Conservation (phyloP, 92 coral and sea anemone species). For the Palythoa heliodiscus region DNA sequence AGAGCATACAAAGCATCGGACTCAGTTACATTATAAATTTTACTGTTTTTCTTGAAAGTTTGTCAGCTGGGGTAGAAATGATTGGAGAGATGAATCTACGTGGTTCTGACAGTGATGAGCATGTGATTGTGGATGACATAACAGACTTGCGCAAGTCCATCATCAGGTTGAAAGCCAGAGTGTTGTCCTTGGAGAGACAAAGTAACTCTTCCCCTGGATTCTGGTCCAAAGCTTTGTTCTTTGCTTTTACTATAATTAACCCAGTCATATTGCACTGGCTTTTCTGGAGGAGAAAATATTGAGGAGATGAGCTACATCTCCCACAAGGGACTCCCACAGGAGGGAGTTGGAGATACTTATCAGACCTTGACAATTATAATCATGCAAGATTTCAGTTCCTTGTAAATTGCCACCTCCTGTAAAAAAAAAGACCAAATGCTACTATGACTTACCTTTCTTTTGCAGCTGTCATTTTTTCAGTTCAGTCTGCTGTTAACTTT, state of each 20-base stretch:
- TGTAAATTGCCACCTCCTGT: too few relatives aligned
- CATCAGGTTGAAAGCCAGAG: slow-evolving; percentile 67
- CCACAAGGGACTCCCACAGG: neutral
- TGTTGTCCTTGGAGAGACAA: slow-evolving; percentile 73
- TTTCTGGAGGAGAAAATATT: slow-evolving; percentile 76
- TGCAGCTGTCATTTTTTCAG: too few relatives aligned
- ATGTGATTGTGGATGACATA: slow-evolving; percentile 55
- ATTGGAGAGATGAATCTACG: slow-evolving; percentile 66
- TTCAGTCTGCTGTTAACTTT: too few relatives aligned
- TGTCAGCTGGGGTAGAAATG: slow-evolving; percentile 68
- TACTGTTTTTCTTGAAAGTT: slow-evolving; percentile 44
- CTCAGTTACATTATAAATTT: too few relatives aligned
- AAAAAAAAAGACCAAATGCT: too few relatives aligned
- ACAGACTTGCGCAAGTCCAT: slow-evolving; percentile 72
- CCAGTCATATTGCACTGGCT: slow-evolving; percentile 86
- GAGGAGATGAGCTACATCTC: neutral
- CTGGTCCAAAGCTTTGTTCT: slow-evolving; percentile 84
- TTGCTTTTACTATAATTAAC: slow-evolving; percentile 81
- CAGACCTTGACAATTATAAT: too few relatives aligned
- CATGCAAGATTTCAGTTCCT: too few relatives aligned
- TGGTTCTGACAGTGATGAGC: slow-evolving; percentile 62
- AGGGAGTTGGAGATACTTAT: neutral
- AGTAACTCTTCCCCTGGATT: slow-evolving; percentile 69
- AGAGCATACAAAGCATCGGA: too few relatives aligned
- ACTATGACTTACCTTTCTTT: too few relatives aligned